Evolutionary conservation across 2,888 invertebrate species (phyloP).

Genomic region (Phymatocera aterrima): DNA sequence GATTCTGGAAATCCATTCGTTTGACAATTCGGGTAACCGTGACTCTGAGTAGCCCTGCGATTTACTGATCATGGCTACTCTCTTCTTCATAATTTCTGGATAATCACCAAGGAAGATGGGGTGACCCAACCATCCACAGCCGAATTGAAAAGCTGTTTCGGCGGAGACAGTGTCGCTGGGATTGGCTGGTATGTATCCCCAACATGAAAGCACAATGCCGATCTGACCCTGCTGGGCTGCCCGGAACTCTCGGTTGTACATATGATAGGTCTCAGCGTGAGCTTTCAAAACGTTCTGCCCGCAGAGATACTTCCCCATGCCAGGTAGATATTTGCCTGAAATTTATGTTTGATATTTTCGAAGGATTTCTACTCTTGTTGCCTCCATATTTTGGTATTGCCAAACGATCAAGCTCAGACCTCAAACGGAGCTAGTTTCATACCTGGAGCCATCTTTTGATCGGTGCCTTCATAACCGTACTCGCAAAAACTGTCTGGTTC

Average conservation of each 20-base stretch:
- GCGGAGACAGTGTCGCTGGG: conserved; percentile 76
- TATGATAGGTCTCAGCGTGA: conserved; percentile 80
- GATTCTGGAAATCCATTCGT: background rate
- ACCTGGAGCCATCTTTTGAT: conserved; percentile 63
- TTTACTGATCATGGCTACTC: conserved; percentile 78
- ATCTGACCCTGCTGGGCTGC: conserved; percentile 76
- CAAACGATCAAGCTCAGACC: background rate
- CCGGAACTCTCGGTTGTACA: conserved; percentile 79
- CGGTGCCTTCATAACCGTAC: conserved; percentile 75
- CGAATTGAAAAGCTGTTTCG: conserved; percentile 76
- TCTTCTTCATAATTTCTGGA: conserved; percentile 80
- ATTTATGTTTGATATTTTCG: conserved; percentile 14
- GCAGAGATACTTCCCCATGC: conserved; percentile 80
- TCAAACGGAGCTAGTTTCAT: background rate
- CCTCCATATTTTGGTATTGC: background rate
- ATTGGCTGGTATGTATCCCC: background rate
- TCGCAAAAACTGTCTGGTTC: background rate
- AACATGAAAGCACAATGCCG: background rate
- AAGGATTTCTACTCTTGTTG: too few species aligned
- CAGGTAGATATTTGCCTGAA: conserved; percentile 67
- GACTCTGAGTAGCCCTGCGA: conserved; percentile 79
- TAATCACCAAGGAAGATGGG: conserved; percentile 84
- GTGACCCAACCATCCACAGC: conserved; percentile 82
- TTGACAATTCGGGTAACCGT: conserved; percentile 76
- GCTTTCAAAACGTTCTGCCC: conserved; percentile 80